Evolutionary conservation across 2,888 invertebrate genomes (phyloP), one percentile per base, ranked within the genome.

Genomic region (Galerucella calmariensis): DNA sequence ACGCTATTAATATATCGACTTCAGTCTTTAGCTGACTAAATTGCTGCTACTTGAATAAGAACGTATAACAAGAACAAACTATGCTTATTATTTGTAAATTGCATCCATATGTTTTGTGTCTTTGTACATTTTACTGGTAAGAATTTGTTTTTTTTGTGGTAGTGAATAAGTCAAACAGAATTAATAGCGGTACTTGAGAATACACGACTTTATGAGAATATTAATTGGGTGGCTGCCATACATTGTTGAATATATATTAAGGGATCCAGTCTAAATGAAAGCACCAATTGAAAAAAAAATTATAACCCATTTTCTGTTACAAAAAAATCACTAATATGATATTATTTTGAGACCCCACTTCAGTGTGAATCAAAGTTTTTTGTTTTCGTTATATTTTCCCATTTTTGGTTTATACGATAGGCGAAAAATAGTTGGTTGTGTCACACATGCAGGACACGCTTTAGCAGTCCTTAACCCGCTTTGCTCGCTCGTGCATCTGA

Each of bases 1-100:
- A 2, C 8, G 62, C 62, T 62, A 62, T 62, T 62, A 62, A 62
- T 62, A 62, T 48, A 48, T 48, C 48, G 48, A n/a, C n/a, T 62
- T 16, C 10, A 35, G 6, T 62, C 35, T 35, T 62, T 62, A 62
- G 62, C 41, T 41, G 10, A 62, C 35, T 62, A 11, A 62, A 62
- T 62, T 62, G 62, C 62, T 35, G 20, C 41, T 62, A 62, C 62
- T 62, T 56, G 16, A 56, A 56, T 56, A 16, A 20, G 56, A 56
- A 56, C 56, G 2, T 56, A 16, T 56, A 8, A 14, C 48, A 56
- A 20, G 56, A 56, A 56, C 56, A 56, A 56, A 56, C n/a, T 56
- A 56, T 56, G 56, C 10, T 56, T 16, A 56, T 56, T 56, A 56
- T 56, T 56, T 56, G 56, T 56, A 56, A 56, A 56, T 56, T 56